Base-by-base conservation (phyloP, 2,113 vertebrate species). In the Callionymus lyra region DNA sequence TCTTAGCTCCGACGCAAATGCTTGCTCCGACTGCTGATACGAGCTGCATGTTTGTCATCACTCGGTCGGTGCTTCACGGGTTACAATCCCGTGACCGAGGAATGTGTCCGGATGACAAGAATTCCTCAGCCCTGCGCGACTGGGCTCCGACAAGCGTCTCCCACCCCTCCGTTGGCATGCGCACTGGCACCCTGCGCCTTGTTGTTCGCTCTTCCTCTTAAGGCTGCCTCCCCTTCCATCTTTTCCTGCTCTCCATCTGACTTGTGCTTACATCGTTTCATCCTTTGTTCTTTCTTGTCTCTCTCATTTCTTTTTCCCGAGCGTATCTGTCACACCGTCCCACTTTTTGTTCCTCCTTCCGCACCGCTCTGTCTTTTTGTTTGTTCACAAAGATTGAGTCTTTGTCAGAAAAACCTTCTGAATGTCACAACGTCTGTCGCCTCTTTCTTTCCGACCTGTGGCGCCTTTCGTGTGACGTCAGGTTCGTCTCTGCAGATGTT, bases 101-200 rank as follows among this genome's bases (percentile, higher is more conserved):
- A 82, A 84, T 82, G 79, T 70, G 71, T 79, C 66, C 59, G 50
- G 69, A 70, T 53, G 58, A 68, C 57, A 59, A 71, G 64, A 83
- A 80, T 82, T 81, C 76, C 73, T 74, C 63, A 65, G 76, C 68
- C 69, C 50, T 63, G 55, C 31, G 58, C 47, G 63, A 78, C 68
- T 68, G 68, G 70, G 74, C 66, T 62, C 48, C 59, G 70, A 68
- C 74, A 59, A 69, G 68, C 72, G 70, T 66, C 76, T 67, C 71
- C 65, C 75, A 66, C 70, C 69, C 68, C 65, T 62, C 81, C 8
- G 21, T 67, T 61, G 59, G 64, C 63, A 62, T 45, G 56, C 35
- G 9, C 68, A 51, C 44, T 38, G 36, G 13, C n/a, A 34, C 44
- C 57, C 52, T 53, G 43, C 14, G 13, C 35, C 35, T 14, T 12